Evolutionary conservation across 2,797 vertebrate genomes (phyloP), one percentile per base, ranked within the genome.

Genomic region (Sciaenops ocellatus): DNA sequence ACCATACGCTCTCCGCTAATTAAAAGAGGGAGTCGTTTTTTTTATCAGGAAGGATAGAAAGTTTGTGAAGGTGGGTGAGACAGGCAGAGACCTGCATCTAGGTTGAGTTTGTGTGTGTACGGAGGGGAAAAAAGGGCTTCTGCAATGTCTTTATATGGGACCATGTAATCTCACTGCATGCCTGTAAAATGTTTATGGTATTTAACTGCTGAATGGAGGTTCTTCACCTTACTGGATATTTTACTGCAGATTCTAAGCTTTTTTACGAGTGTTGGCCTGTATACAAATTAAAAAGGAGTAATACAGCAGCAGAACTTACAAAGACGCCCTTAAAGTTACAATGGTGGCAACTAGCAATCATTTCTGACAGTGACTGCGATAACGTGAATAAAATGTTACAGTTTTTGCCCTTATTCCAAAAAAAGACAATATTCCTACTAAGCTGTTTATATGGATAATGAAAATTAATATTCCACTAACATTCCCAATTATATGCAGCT

Each of bases 21-120:
- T 88, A 90, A 85, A 86, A 84, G 72, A 50, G 66, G 1, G 68
- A 60, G 71, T 22, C 0, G 44, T 74, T 82, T 85, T 78, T 78
- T 85, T 79, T 79, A 79, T 82, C 78, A 74, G 71, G 71, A 80
- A 69, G 69, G 80, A 73, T 69, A 74, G 61, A 85, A 74, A 76
- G 62, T 78, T 66, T 83, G 63, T 15, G 67, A 69, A 56, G 79
- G 59, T 54, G 73, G 76, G 62, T 38, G 65, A 48, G 34, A 65
- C 73, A 76, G 75, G 86, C 70, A 73, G 30, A 79, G 56, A 82
- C 85, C 68, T 77, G 78, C 42, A 42, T 59, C 26, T 59, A 16
- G 61, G 69, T 50, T 61, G 12, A 10, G 56, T 12, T 24, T 18
- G 24, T 20, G 68, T 13, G 42, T 18, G 13, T 28, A 5, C 54